Base-by-base conservation (phyloP, 2,888 invertebrate species). In the Omphaloscelis lunosa region DNA sequence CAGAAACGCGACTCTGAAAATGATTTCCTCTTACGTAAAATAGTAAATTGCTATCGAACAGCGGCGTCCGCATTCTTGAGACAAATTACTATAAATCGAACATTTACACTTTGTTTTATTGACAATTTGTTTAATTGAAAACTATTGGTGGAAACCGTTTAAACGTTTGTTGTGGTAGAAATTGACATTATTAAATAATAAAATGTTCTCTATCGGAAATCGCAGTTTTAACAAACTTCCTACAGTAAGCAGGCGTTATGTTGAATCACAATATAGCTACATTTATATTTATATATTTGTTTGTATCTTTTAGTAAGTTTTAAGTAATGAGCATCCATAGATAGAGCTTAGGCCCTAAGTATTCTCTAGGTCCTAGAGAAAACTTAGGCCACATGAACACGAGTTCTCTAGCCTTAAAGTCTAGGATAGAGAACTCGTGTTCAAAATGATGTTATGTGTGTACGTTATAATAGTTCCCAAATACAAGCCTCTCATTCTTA, bases 21-120 rank as follows among this genome's bases (percentile, higher is more conserved):
- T 34, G 0, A 80, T 86, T 84, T 80, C 73, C 77, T 77, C 48
- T 66, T 71, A 75, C 85, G 74, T 80, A 59, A 69, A 74, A 74
- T 39, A 77, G 63, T 67, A 71, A 79, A 84, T 79, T 79, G 29
- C 79, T 58, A 27, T 48, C 34, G 17, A 74, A 62, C 65, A 8
- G 58, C 66, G 15, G 61, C 61, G 39, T 84, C 84, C 74, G 84
- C 87, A 74, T 83, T 83, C 80, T 41, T 69, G 15, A 27, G 15
- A 15, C 48, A 53, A 27, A 34, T 27, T n/a, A 41, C 70, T 58
- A 41, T 66, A 51, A 59, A 72, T 83, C 53, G n/a, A 4, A 39
- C 59, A 41, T 58, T 75, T 72, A 66, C 56, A 58, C 58, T 7
- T 12, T 34, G 65, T 72, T 72, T 83, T 70, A 83, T 65, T 45